Conservation (phyloP, 1,140 invertebrate genomes). For the Drosophila willistoni region DNA sequence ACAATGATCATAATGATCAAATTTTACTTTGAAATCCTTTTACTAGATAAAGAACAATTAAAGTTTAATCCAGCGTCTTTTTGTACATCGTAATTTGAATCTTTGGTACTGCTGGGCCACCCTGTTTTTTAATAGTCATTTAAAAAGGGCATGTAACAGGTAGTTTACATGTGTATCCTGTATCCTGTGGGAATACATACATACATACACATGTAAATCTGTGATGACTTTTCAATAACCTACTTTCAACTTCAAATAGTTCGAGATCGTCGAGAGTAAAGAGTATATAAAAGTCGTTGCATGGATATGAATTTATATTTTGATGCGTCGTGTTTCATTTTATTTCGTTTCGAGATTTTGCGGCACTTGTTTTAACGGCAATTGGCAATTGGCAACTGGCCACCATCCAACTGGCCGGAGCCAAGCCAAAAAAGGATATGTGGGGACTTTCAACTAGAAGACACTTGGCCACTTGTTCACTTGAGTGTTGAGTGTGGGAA, state of each 20-base stretch:
- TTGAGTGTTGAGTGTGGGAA: constrained; percentile 51
- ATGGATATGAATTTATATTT: neutral
- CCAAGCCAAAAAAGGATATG: constrained; percentile 71
- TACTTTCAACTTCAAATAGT: neutral
- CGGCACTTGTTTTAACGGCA: constrained; percentile 41
- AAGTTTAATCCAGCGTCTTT: too few species aligned
- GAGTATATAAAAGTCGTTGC: neutral
- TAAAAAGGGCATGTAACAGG: constrained; percentile 1
- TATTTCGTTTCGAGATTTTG: constrained; percentile 28
- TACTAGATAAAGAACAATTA: too few species aligned
- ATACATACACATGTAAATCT: too few species aligned
- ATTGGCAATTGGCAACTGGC: constrained; percentile 63
- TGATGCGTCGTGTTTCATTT: neutral
- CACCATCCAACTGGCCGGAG: constrained; percentile 2
- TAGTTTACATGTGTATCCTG: neutral
- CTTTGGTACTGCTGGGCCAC: too few species aligned
- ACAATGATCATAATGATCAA: too few species aligned
- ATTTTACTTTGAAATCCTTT: too few species aligned
- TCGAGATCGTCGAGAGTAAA: neutral
- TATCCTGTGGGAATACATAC: too few species aligned
- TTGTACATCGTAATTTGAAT: too few species aligned
- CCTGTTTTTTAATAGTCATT: neutral
- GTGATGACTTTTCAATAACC: neutral
- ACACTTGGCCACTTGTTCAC: constrained; percentile 59
- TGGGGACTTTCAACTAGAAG: constrained; percentile 37